These are phyloP conservation scores for Nasonia longicornis DNA, from an alignment of 1,140 invertebrate genomes.

Conservation along the genomic window DNA sequence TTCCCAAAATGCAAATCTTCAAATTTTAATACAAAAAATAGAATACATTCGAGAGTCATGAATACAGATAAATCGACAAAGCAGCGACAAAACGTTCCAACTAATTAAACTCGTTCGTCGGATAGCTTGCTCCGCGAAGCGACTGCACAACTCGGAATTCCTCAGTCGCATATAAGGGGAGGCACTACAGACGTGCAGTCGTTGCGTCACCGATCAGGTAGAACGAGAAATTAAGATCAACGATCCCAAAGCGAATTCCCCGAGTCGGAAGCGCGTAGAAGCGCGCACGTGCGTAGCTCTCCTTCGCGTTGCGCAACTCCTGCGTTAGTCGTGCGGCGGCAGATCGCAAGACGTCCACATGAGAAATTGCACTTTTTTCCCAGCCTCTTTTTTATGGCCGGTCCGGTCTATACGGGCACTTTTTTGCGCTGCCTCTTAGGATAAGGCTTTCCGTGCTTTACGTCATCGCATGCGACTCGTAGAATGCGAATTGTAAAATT, in stretches of 20 bases:
- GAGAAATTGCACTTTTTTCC: not conserved
- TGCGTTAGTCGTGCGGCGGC: not conserved
- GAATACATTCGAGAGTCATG: no score
- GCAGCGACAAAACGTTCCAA: no score
- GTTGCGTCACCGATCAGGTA: constrained; percentile 35
- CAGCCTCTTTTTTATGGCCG: not conserved
- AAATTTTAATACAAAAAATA: no score
- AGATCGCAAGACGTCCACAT: not conserved
- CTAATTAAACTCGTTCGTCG: no score
- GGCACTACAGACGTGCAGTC: not conserved
- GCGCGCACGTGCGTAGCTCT: no score
- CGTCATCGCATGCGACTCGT: not conserved
- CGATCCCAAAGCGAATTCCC: constrained; percentile 13
- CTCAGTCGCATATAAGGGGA: not conserved
- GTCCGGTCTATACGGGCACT: not conserved
- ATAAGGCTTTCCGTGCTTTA: not conserved
- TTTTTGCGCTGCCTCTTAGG: not conserved
- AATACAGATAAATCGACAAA: no score
- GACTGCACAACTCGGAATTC: not conserved
- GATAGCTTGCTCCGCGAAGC: not conserved
- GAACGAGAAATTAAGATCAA: constrained; percentile 43
- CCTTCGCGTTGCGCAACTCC: not conserved
- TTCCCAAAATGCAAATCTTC: no score
- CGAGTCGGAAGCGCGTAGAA: constrained; percentile 2
- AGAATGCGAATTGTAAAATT: constrained; percentile 23